Percentiles rank a stretch among this genome's conserved stretches.
Conservation (phyloP, 2,113 vertebrate species). For the Microcebus murinus region DNA sequence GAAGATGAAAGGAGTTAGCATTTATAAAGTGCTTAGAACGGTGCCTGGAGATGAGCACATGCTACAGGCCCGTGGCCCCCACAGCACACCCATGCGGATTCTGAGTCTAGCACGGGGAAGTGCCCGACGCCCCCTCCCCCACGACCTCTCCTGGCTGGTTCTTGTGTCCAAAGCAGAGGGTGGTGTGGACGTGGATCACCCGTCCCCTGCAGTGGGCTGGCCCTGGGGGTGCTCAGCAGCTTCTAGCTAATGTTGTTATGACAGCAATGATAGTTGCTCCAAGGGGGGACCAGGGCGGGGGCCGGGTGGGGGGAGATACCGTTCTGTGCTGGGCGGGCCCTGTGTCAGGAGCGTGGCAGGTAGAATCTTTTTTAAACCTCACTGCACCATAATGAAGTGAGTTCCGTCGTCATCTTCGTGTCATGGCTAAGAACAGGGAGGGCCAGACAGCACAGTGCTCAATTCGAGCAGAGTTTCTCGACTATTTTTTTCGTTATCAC, state of each 20-base stretch:
- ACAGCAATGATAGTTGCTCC: background rate
- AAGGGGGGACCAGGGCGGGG: background rate
- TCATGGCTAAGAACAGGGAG: background rate
- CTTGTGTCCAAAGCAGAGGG: background rate
- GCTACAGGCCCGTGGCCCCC: background rate
- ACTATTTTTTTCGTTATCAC: background rate
- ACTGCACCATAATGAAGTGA: rapidly evolving
- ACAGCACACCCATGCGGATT: rapidly evolving
- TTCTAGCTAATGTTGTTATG: background rate
- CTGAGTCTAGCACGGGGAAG: background rate
- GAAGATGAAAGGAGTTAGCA: background rate
- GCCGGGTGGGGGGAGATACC: too few relatives aligned
- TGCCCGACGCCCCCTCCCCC: background rate
- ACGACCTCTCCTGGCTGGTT: rapidly evolving
- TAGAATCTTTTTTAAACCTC: background rate
- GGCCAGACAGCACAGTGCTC: background rate
- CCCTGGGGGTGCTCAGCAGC: too few relatives aligned
- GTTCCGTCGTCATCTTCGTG: background rate
- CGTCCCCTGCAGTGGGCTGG: background rate
- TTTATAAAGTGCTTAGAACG: background rate
- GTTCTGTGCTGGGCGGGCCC: background rate
- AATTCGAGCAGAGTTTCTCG: too few relatives aligned
- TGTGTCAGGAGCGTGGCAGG: background rate
- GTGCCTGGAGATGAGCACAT: background rate
- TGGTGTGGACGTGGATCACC: background rate